Percentiles rank a stretch among this genome's conserved stretches.
Conservation (phyloP, 2,888 invertebrate genomes). For the Sphaerophoria rueppellii region DNA sequence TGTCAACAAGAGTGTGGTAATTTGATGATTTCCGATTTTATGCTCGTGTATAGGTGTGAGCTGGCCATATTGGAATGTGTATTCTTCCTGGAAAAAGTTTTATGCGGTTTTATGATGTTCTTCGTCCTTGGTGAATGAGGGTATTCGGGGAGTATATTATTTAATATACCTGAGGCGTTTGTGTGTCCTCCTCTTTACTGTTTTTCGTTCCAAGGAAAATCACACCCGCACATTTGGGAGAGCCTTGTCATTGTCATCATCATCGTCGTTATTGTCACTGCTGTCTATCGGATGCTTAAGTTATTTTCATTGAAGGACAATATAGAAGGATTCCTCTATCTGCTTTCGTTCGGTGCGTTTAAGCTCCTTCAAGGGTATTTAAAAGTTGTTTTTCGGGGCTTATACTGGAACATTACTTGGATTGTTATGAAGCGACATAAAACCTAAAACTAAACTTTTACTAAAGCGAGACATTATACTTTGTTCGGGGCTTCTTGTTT, state of each 20-base stretch:
- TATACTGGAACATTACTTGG: conserved; percentile 62
- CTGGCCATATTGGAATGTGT: neutral
- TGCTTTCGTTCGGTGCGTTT: neutral
- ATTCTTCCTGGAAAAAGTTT: conserved; percentile 65
- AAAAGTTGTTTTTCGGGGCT: conserved; percentile 59
- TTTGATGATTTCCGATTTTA: conserved; percentile 65
- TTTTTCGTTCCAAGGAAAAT: conserved; percentile 2
- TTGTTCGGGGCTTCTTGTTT: conserved; percentile 11
- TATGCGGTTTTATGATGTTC: conserved; percentile 59
- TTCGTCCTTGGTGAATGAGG: conserved; percentile 43
- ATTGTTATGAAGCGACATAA: conserved; percentile 64
- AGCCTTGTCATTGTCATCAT: neutral
- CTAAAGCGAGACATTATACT: conserved; percentile 44
- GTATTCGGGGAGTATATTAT: neutral
- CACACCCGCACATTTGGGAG: neutral
- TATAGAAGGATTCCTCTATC: conserved; percentile 31
- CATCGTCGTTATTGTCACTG: conserved; percentile 3
- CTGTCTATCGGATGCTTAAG: conserved; percentile 48
- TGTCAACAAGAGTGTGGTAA: conserved; percentile 69
- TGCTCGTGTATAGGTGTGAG: neutral
- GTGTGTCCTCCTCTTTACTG: neutral
- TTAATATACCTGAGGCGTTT: conserved; percentile 35
- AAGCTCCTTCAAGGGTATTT: conserved; percentile 32
- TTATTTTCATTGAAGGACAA: conserved; percentile 44
- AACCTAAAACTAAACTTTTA: conserved; percentile 51